Evolutionary conservation across 2,113 vertebrate species (phyloP), one percentile per base, ranked within the genome.

Genomic region (Arvicanthis niloticus): DNA sequence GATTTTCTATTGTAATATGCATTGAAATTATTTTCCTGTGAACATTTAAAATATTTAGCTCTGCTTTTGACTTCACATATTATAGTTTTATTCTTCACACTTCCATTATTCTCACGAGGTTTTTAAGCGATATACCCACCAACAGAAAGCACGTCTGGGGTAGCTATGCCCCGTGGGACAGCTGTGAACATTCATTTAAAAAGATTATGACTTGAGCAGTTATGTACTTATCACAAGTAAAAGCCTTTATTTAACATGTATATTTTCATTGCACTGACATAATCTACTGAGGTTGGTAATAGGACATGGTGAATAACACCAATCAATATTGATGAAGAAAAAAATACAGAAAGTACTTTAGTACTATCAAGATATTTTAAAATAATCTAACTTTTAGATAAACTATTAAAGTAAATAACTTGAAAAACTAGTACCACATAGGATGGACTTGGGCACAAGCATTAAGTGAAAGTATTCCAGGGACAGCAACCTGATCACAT

Each of bases 31-130:
- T n/a, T 94, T 94, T 53, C 62, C 88, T 37, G 17, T 85, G 70
- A 88, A 80, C 65, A 87, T 88, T 96, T 92, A 92, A 91, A 96
- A 94, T 85, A 92, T 65, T 84, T 78, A 84, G 80, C 8, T 97
- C 87, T 88, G 37, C 53, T 76, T 95, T 97, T 73, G 48, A 87
- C 58, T 92, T 88, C 40, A 53, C 13, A 24, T 62, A 31, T 48
- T 65, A 65, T 65, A 45, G 16, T 92, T 77, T 77, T 88, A 95
- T 29, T 93, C 93, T 93, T 75, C 65, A 62, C 42, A 91, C 60
- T 95, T 73, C 67, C 48, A 92, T 92, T 95, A 48, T 65, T 12
- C 11, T 60, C 72, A 40, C 76, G 60, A 91, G 62, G 73, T 68
- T 92, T 94, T 84, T 72, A 45, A 58, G 70, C 73, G 53, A 53